Conservation (phyloP, 2,888 invertebrate genomes). For the Seladonia tumulorum region DNA sequence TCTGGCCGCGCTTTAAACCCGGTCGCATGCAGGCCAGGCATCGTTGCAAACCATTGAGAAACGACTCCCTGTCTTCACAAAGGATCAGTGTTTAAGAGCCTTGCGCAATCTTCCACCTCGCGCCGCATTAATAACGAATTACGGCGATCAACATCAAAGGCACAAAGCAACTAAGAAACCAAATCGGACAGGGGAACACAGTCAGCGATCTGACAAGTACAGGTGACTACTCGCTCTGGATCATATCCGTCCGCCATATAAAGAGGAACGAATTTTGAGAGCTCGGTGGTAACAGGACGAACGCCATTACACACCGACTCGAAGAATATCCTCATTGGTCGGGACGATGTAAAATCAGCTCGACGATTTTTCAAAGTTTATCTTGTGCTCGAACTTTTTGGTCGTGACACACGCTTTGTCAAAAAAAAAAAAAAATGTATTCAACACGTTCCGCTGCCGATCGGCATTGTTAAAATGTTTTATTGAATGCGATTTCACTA, state of each 20-base stretch:
- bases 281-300: background rate
- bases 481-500: no score
- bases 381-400: no score
- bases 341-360: background rate
- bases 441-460: background rate
- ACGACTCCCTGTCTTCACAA: constrained; percentile 20
- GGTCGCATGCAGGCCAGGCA: background rate
- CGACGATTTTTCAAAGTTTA: background rate
- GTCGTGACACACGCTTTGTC: no score
- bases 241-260: background rate
- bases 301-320: background rate
- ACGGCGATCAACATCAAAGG: constrained; percentile 12
- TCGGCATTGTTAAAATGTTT: no score
- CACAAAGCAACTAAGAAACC: constrained; percentile 16
- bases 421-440: background rate
- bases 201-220: constrained; percentile 9
- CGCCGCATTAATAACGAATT: constrained; percentile 23
- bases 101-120: constrained; percentile 3
- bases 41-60: constrained; percentile 12
- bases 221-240: background rate
- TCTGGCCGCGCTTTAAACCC: background rate
- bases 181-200: background rate
- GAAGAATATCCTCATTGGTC: background rate
- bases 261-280: constrained; percentile 5
- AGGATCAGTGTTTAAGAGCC: constrained; percentile 13